Evolutionary conservation across 2,113 vertebrate species (phyloP).

Genomic region (Trogon surrucura): DNA sequence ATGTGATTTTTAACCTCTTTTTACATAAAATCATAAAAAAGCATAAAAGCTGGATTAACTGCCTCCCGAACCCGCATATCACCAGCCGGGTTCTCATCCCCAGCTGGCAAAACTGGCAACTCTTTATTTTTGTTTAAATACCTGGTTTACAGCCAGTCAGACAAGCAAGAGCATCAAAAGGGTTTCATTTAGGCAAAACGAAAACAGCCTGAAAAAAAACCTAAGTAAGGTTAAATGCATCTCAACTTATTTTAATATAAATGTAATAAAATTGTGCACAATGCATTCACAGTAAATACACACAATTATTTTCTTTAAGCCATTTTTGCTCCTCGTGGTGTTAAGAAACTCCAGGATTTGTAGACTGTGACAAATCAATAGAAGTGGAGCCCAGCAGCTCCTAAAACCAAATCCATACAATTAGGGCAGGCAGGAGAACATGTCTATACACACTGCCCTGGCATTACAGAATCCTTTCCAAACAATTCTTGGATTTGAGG

Average conservation of each 20-base stretch:
- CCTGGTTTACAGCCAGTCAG: conserved; percentile 79
- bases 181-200: conserved; percentile 68
- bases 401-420: not conserved
- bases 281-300: not conserved
- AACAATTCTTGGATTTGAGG: not conserved
- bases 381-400: not conserved
- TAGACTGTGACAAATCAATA: conserved; percentile 2
- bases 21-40: conserved; percentile 82
- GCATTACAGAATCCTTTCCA: not conserved
- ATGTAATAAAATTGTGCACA: conserved; percentile 39
- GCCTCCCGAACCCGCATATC: conserved; percentile 76
- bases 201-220: conserved; percentile 64
- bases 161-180: conserved; percentile 74
- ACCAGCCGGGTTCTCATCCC: conserved; percentile 83
- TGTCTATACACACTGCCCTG: not conserved
- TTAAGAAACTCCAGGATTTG: not conserved
- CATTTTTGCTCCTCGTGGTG: not conserved
- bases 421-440: not conserved
- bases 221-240: conserved; percentile 57
- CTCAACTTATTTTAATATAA: conserved; percentile 40
- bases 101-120: conserved; percentile 84
- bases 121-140: conserved; percentile 83
- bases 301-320: not conserved
- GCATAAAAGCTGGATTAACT: conserved; percentile 83
- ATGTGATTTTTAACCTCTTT: conserved; percentile 81